Evolutionary conservation across 2,113 vertebrate genomes (phyloP), one percentile per base, ranked within the genome.

Genomic region (Delphinapterus leucas): DNA sequence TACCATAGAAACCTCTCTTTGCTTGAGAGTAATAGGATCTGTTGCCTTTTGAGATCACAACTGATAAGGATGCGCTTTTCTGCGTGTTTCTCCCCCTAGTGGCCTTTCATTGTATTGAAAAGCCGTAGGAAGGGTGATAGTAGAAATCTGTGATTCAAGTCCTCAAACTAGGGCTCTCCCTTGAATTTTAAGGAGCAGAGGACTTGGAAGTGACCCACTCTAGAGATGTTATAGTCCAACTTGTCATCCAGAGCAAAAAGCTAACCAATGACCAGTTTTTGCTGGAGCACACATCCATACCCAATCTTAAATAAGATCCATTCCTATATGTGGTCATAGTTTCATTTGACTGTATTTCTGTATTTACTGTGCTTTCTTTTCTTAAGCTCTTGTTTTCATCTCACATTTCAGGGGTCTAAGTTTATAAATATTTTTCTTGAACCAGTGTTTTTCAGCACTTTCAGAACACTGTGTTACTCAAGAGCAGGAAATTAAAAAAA

Each of bases 391-490:
- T 28, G 33, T 95, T 87, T 89, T 96, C 70, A 79, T 87, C 70
- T 92, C 61, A 87, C 70, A 83, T 92, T 95, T 26, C 33, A 76
- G 28, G 9, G 21, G 1, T 85, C 38, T 85, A 2, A 36, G 18
- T 91, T 97, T 97, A 68, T 93, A 86, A 95, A 79, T 89, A 82
- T 85, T 95, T 97, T 92, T 87, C 77, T 95, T 65, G 36, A 96
- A 20, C 15, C 73, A 83, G 41, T 81, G 58, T 58, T 89, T 89
- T 95, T 74, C 67, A 92, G n/a, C 63, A 71, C 44, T 92, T 96
- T 97, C 71, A 95, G 82, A 95, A 97, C 44, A 82, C 13, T 55
- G 5, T 89, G 55, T 93, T 92, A 71, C 61, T 65, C 25, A n/a
- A 44, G 15, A 96, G 53, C 23, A 92, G 60, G 8, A 47, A 71